These are phyloP conservation scores for Troglohyphantes excavatus DNA, from an alignment of 2,888 invertebrate genomes.

Conservation along the genomic window DNA sequence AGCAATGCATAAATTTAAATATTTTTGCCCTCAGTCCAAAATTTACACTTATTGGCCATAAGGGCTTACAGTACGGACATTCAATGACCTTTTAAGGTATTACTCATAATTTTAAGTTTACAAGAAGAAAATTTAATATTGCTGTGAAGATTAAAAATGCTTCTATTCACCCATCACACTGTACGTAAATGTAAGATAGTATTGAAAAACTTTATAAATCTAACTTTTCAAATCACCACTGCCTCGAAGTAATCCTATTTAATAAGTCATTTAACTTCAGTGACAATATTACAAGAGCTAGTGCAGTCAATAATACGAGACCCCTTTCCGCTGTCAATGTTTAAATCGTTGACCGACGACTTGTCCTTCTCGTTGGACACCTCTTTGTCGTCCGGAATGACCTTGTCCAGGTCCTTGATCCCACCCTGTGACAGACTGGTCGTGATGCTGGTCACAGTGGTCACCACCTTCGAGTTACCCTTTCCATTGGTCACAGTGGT, in stretches of 20 bases:
- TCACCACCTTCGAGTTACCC: constrained; percentile 73
- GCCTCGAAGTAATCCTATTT: background rate
- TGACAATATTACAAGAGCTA: constrained; percentile 71
- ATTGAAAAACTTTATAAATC: background rate
- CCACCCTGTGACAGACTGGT: constrained; percentile 62
- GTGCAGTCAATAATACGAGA: constrained; percentile 63
- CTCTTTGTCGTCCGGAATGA: constrained; percentile 21
- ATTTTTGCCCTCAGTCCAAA: no score
- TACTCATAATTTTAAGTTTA: no score
- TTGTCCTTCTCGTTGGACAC: constrained; percentile 46
- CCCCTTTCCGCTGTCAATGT: constrained; percentile 52
- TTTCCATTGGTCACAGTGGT: constrained; percentile 66
- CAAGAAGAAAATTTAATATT: background rate
- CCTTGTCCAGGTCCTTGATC: constrained; percentile 42
- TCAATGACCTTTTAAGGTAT: no score
- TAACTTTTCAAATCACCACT: background rate
- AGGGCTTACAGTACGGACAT: no score
- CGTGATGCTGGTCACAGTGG: constrained; percentile 74
- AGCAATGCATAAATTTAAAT: no score
- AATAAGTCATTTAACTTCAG: constrained; percentile 70
- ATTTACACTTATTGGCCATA: no score
- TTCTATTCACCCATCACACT: no score
- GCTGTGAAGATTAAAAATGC: background rate
- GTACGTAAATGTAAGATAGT: background rate
- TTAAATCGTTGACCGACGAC: constrained; percentile 43